Evolutionary conservation across 64 coral and sea anemone genomes (phyloP).

Genomic region (Dendronephthya gigantea): DNA sequence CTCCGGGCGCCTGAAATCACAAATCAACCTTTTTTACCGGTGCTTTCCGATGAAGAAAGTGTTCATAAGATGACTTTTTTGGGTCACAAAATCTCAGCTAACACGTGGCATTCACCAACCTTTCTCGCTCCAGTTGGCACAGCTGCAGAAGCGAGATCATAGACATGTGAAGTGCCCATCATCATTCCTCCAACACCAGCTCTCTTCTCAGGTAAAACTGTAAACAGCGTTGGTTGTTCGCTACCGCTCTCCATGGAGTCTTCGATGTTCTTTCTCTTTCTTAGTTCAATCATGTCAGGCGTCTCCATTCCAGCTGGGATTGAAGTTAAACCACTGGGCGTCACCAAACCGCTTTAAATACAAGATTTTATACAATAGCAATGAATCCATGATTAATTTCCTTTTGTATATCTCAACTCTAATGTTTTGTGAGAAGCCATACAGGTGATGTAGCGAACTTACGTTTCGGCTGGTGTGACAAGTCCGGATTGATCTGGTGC

Average conservation of each 20-base stretch:
- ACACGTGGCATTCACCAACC: neutral
- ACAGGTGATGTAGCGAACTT: too few relatives aligned
- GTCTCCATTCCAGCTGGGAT: conserved; percentile 99
- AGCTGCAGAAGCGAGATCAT: conserved; percentile 50
- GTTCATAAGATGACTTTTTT: too few relatives aligned
- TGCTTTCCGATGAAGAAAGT: too few relatives aligned
- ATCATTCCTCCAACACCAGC: conserved; percentile 68
- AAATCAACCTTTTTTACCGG: too few relatives aligned
- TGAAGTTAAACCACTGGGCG: conserved; percentile 89
- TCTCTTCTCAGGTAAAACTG: conserved; percentile 80
- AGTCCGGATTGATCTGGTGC: conserved; percentile 83
- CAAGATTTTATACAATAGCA: too few relatives aligned
- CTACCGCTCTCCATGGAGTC: conserved; percentile 87
- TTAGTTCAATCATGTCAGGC: conserved; percentile 93
- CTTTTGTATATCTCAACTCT: too few relatives aligned
- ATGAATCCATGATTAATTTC: too few relatives aligned
- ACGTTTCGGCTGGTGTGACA: conserved; percentile 91
- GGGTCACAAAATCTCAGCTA: too few relatives aligned
- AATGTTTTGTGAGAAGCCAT: too few relatives aligned
- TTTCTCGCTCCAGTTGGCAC: neutral
- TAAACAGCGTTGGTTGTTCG: conserved; percentile 77
- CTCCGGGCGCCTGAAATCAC: neutral
- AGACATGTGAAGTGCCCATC: conserved; percentile 96
- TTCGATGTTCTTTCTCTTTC: conserved; percentile 88
- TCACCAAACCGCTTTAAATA: conserved; percentile 69